Evolutionary conservation across 2,797 vertebrate species (phyloP), one percentile per base, ranked within the genome.

Genomic region (Hafferia zeledoni): DNA sequence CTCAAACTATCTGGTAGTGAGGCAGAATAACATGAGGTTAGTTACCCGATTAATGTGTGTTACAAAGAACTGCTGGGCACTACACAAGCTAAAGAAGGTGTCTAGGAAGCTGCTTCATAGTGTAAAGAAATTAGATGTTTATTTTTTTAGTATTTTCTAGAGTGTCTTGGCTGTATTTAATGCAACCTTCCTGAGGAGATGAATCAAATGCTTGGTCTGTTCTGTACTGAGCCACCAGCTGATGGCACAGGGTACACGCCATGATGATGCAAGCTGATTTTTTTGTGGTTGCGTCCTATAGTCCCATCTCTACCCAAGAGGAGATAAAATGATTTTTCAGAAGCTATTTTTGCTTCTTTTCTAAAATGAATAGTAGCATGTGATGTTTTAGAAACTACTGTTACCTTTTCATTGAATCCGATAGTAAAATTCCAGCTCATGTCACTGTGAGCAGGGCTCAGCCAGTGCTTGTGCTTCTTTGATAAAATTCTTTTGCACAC

Each of bases 21-120:
- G 35, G 81, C 80, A 93, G 81, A 94, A 67, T 87, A 90, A 52
- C 59, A 78, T 67, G 76, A 79, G 43, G 71, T 94, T 97, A 94
- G 94, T 89, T 96, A 83, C 83, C 68, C 85, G 81, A 95, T 86
- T 93, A 94, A 39, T 65, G 64, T 30, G 31, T n/a, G 61, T 30
- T 50, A 57, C 50, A 64, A n/a, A 89, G 70, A 76, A 64, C 28
- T 68, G 24, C 67, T 76, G 14, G 35, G 46, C 47, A 43, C 30
- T 37, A 33, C n/a, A 33, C 30, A 50, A 49, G 18, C 2, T n/a
- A 52, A 56, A 71, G 39, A 79, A 1, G 13, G 33, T 52, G 64
- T 33, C 30, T 61, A 23, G 53, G 46, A 81, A 81, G 47, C 25
- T 84, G 76, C 39, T 28, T 63, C 8, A 15, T 10, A 69, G 35